phyloP scores from a whole-genome alignment of 2,113 vertebrate genomes.

The Danionella cerebrum region DNA sequence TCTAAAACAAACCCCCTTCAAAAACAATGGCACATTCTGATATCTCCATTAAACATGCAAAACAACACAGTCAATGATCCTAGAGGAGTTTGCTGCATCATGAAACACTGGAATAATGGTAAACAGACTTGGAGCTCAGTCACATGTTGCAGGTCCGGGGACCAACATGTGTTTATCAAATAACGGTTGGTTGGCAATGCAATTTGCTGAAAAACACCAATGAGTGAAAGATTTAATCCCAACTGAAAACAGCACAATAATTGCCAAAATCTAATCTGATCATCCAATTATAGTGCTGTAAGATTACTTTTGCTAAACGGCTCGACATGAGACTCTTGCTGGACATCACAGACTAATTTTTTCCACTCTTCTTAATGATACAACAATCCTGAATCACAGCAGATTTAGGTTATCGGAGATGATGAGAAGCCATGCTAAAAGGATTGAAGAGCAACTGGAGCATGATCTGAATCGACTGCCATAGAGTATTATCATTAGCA shows the following conservation, averaged over 20 bases:
- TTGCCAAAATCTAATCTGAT: not conserved
- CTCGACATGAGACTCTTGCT: not conserved
- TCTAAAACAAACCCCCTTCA: too few relatives aligned
- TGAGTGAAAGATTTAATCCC: too few relatives aligned
- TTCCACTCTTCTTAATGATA: slow-evolving; percentile 19
- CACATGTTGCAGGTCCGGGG: too few relatives aligned
- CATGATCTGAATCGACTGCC: not conserved
- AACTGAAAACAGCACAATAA: slow-evolving; percentile 6
- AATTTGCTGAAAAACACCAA: too few relatives aligned
- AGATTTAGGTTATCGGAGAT: slow-evolving; percentile 1
- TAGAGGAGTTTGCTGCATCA: too few relatives aligned
- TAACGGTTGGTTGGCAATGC: too few relatives aligned
- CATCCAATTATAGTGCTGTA: slow-evolving; percentile 2
- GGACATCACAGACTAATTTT: not conserved
- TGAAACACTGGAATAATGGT: too few relatives aligned
- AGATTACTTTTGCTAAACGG: not conserved
- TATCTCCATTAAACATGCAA: too few relatives aligned
- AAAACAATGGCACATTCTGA: too few relatives aligned
- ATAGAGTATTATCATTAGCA: slow-evolving; percentile 1
- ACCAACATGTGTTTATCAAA: too few relatives aligned
- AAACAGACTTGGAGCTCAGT: too few relatives aligned
- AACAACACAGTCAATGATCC: too few relatives aligned
- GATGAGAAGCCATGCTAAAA: slow-evolving; percentile 4
- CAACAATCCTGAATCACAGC: slow-evolving; percentile 12
- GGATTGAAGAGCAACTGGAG: slow-evolving; percentile 10